These are phyloP conservation scores for Heliconius aoede DNA, from an alignment of 2,888 invertebrate species.

Conservation along the genomic window DNA sequence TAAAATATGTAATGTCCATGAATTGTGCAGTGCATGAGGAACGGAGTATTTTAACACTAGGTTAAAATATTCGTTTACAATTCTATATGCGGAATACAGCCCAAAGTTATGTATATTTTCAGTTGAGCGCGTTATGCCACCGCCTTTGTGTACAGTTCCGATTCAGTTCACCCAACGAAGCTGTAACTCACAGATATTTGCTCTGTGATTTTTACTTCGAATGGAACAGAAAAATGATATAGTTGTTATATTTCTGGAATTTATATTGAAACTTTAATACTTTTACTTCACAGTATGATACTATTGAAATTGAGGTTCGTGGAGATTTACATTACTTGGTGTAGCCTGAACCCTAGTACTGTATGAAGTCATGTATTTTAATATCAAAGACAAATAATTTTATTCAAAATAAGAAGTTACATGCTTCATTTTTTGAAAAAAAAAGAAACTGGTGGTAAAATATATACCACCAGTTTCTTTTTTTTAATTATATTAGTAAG, in stretches of 20 bases:
- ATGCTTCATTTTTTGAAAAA: too few relatives aligned
- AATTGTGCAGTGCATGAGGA: too few relatives aligned
- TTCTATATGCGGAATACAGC: neutral
- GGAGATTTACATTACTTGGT: neutral
- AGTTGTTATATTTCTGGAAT: conserved; percentile 22
- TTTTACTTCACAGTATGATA: neutral
- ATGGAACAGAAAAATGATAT: conserved; percentile 39
- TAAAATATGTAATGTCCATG: too few relatives aligned
- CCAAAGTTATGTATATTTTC: neutral
- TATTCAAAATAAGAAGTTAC: too few relatives aligned
- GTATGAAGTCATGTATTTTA: neutral
- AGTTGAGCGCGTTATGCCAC: conserved; percentile 20
- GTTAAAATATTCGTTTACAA: neutral
- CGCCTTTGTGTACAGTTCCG: conserved; percentile 12
- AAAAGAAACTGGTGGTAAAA: too few relatives aligned
- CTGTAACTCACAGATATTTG: conserved; percentile 40
- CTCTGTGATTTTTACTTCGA: conserved; percentile 38
- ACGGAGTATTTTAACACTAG: too few relatives aligned
- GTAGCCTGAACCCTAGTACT: neutral
- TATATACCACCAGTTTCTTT: too few relatives aligned
- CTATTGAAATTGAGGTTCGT: neutral
- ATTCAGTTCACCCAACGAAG: conserved; percentile 14
- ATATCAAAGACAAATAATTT: neutral
- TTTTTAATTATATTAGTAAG: too few relatives aligned
- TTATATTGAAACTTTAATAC: conserved; percentile 16